These are phyloP conservation scores for Serripes groenlandicus DNA, from an alignment of 2,888 invertebrate species.

Conservation along the genomic window DNA sequence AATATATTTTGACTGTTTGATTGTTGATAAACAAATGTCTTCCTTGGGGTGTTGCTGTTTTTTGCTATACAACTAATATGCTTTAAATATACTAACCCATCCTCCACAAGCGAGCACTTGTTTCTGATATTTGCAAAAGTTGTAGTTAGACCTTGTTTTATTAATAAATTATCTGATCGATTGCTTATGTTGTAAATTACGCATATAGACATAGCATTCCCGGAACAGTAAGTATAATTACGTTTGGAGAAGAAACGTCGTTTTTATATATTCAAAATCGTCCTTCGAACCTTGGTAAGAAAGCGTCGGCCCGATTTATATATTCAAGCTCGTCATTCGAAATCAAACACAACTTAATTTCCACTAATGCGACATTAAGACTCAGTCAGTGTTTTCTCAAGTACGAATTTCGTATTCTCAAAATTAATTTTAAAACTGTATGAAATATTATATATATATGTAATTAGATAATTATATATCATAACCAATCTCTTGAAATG, in stretches of 20 bases:
- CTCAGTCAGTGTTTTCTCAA: neutral
- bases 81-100: no score
- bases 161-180: no score
- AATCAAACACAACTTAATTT: neutral
- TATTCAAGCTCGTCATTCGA: neutral
- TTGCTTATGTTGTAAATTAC: no score
- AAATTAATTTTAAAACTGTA: neutral
- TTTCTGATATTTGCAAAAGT: no score
- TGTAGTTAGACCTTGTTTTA: no score
- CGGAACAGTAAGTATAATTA: no score
- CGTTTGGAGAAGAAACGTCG: neutral
- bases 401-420: neutral
- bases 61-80: no score
- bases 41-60: no score
- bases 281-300: neutral
- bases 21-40: neutral
- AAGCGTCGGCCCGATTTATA: neutral
- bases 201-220: no score
- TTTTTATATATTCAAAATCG: no score
- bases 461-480: neutral
- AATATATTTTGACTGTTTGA: neutral
- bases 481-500: neutral
- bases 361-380: neutral
- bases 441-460: neutral
- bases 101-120: no score